Evolutionary conservation across 1,140 invertebrate species (phyloP).

Genomic region (Carposina sasakii): DNA sequence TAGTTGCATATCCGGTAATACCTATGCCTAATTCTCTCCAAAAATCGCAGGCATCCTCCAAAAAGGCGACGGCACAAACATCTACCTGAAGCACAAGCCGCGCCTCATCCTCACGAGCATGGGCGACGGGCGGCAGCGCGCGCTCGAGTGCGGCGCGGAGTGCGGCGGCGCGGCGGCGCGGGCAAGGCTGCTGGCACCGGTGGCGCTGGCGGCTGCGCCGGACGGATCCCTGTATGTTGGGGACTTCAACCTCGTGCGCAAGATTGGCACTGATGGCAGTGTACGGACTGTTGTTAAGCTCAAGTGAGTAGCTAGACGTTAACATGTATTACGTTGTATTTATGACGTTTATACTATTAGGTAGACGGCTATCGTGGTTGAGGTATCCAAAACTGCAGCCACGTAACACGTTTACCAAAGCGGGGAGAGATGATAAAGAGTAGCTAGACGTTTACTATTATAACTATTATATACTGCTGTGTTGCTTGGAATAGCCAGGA

Average conservation of each 20-base stretch:
- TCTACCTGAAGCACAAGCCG: conserved; percentile 95
- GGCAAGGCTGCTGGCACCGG: conserved; percentile 90
- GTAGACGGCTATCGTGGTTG: no score
- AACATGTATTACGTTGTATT: background rate
- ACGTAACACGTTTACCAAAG: no score
- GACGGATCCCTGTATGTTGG: conserved; percentile 97
- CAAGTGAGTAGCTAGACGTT: conserved; percentile 82
- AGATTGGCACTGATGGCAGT: conserved; percentile 90
- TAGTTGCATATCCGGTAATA: no score
- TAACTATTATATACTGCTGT: no score
- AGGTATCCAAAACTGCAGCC: no score
- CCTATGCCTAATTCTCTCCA: no score
- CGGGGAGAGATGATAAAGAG: no score
- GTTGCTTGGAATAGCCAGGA: no score
- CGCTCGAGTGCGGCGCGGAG: conserved; percentile 82
- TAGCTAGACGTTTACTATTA: no score
- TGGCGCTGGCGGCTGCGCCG: conserved; percentile 90
- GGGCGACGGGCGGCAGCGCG: conserved; percentile 92
- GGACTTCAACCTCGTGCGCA: conserved; percentile 95
- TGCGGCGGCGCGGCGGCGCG: conserved; percentile 89
- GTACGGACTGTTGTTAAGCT: conserved; percentile 91
- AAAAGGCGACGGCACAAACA: conserved; percentile 97
- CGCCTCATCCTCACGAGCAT: conserved; percentile 92
- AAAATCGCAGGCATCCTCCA: conserved; percentile 95
- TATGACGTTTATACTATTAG: no score